Evolutionary conservation across 2,797 vertebrate species (phyloP), one percentile per base, ranked within the genome.

Genomic region (Lycodopsis pacificus): DNA sequence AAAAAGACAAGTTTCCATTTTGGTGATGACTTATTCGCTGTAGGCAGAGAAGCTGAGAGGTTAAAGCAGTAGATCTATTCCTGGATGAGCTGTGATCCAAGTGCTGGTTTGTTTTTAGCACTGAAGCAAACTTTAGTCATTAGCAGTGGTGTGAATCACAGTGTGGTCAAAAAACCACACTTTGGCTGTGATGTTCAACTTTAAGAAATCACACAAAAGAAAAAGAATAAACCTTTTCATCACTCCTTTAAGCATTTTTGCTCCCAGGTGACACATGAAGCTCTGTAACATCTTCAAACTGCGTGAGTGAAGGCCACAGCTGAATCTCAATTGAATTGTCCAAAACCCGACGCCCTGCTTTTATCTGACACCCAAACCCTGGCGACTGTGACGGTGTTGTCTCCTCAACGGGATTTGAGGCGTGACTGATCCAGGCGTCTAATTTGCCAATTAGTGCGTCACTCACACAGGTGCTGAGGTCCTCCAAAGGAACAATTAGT

Each of bases 381-480:
- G 20, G 73, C 15, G 62, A 27, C 48, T 48, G 0, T 58, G 73
- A 62, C 51, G 10, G 59, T 1, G 22, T 38, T 5, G 61, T 71
- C 54, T 77, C 44, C 69, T 73, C 5, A 12, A 14, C 22, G 12
- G 14, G 53, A 67, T 62, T 62, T 30, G 17, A 61, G 66, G 65
- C 5, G 5, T 17, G 59, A 73, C 53, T 46, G 68, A 83, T 76
- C 25, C 82, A 80, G 88, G 82, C 72, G 73, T 85, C 77, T 81
- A 84, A 88, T 27, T 78, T 81, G 34, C 49, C 65, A 30, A 72
- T 88, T 81, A 82, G 62, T 25, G 62, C 59, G 77, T 86, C 77
- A 82, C 30, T 79, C 58, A 70, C 71, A 44, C 71, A 80, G 66
- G 76, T 87, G 61, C 51, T 48, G 77, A 75, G 27, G 19, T 54